phyloP scores from a whole-genome alignment of 2,797 vertebrate species.

The Dendrocincla fuliginosa region DNA sequence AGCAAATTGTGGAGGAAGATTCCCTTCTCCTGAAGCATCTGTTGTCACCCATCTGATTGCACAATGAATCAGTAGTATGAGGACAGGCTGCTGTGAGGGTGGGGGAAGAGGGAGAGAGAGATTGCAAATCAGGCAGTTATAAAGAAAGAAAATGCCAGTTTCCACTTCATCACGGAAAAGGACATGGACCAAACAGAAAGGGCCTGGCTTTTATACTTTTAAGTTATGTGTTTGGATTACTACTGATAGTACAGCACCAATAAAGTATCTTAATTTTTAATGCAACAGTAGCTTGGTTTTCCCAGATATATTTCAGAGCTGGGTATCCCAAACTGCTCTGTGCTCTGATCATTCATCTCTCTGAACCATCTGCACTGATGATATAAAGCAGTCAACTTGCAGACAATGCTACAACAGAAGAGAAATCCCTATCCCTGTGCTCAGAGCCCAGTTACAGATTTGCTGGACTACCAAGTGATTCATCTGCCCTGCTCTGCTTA shows the following conservation, averaged over 20 bases:
- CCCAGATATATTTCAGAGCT: background rate
- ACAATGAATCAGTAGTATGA: constrained; percentile 67
- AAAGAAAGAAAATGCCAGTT: background rate
- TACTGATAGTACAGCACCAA: background rate
- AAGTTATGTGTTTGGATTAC: background rate
- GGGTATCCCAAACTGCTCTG: background rate
- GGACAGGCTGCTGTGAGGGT: constrained; percentile 56
- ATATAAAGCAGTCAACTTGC: background rate
- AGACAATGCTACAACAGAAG: background rate
- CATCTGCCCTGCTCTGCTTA: background rate
- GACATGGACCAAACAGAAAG: background rate
- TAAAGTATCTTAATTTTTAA: background rate
- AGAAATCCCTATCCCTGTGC: background rate
- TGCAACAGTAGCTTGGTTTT: background rate
- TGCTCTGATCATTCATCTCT: background rate
- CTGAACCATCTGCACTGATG: background rate
- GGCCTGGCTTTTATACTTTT: background rate
- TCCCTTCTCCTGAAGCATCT: constrained; percentile 66
- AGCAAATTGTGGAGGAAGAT: constrained; percentile 66
- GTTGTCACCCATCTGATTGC: constrained; percentile 62
- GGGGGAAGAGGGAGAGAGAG: constrained; percentile 33
- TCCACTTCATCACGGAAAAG: background rate
- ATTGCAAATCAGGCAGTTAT: constrained; percentile 2
- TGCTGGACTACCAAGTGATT: background rate
- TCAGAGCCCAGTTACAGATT: background rate